Base-by-base conservation (phyloP, 2,113 vertebrate genomes). In the Nanorana parkeri region DNA sequence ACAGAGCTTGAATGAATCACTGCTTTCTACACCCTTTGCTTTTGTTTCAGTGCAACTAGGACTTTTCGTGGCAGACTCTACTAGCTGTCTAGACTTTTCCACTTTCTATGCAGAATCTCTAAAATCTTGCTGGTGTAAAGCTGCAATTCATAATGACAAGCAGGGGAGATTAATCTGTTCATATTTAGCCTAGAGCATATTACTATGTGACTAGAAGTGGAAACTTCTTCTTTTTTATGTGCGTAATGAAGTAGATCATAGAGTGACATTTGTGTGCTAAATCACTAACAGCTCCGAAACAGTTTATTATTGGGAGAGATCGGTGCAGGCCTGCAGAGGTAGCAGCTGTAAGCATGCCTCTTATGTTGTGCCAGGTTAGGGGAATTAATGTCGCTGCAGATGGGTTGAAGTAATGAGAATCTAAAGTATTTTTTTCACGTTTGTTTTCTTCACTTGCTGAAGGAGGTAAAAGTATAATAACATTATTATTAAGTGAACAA, bases 341-440 rank as follows among this genome's bases (percentile, higher is more conserved):
- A 54, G 56, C 78, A 72, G 67, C 66, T 69, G 67, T 69, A 71
- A 69, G 23, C 16, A 32, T 11, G 24, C 36, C 78, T 81, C 68
- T 72, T 64, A 81, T 71, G 56, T 73, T 64, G 32, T 63, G 56
- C 78, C 67, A 72, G 60, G 71, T 51, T 66, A 73, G 17, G 23
- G 36, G 71, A 80, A 80, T 80, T 72, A 72, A 47, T 80, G 56
- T 47, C 23, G 58, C 28, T 63, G 55, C 78, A 80, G 68, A 81
- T 72, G 78, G 68, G 55, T 58, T 56, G 64, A 68, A 81, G 68
- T 54, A 81, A 65, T 32, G 26, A 55, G 36, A 64, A 73, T 29
- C 58, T 63, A 15, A 21, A 69, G 32, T n/a, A 5, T 80, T 41
- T 26, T 71, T 29, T 76, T 6, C 51, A 17, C 7, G 54, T 72